Evolutionary conservation across 2,797 vertebrate species (phyloP), one percentile per base, ranked within the genome.

Genomic region (Steatocranus sp.): DNA sequence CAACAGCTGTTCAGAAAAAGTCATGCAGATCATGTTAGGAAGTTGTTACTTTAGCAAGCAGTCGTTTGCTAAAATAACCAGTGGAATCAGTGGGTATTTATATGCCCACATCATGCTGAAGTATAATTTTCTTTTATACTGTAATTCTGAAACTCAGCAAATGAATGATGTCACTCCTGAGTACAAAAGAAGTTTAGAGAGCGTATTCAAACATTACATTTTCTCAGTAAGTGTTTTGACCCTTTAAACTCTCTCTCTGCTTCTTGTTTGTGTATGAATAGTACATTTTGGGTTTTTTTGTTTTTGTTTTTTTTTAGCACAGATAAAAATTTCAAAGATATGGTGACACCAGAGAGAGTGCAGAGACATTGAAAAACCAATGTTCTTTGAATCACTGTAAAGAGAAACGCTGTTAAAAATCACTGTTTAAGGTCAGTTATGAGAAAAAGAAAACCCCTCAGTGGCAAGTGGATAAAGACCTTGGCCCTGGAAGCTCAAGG

Each of bases 1-100:
- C 86, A 91, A 87, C 89, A 89, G 90, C 87, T 87, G 89, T 92
- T 92, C 43, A 89, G 89, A 93, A 87, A 86, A 89, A 90, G 75
- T 81, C 80, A 80, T 85, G 76, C 88, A 91, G 81, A 90, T 88
- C 86, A 87, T 80, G 81, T 84, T 80, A 75, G 74, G 81, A 85
- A 85, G 77, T 58, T 81, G 80, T 80, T 84, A 76, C 27, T 91
- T 85, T 83, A 88, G 70, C 43, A 77, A 88, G 78, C 74, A 5
- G 30, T 50, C 66, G 75, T 86, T 56, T 53, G 51, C 51, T 53
- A 27, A 53, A 53, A 15, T 88, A 88, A 87, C 68, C 41, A 36
- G 61, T 79, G 83, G 54, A 81, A 78, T 78, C 79, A 73, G 56
- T 73, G 51, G 34, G 12, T 77, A 25, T 85, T 83, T 83, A 43